These are phyloP conservation scores for Byasa hedistus DNA, from an alignment of 2,888 invertebrate species.

Conservation along the genomic window DNA sequence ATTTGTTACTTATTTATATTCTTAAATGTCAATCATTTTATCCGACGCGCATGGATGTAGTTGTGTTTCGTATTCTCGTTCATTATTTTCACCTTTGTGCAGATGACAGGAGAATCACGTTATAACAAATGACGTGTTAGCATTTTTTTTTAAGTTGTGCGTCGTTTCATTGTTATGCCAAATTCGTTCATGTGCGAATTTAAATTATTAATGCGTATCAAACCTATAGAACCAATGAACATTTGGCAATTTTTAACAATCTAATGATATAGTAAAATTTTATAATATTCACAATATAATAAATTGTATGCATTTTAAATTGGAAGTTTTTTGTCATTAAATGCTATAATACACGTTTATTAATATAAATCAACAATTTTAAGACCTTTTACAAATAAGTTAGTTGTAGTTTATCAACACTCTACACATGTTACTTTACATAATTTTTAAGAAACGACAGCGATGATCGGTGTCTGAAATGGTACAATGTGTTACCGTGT, in stretches of 20 bases:
- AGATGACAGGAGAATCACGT: conserved; percentile 12
- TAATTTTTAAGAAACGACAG: no score
- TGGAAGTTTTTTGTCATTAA: no score
- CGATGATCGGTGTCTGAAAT: no score
- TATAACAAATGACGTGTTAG: conserved; percentile 21
- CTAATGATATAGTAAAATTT: background rate
- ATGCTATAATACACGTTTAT: no score
- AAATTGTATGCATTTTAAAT: no score
- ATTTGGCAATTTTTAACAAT: conserved; percentile 30
- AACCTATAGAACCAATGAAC: conserved; percentile 45
- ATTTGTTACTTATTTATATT: background rate
- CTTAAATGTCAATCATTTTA: background rate
- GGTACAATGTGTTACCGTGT: no score
- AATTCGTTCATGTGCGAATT: conserved; percentile 45
- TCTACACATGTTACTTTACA: no score
- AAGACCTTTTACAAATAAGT: no score
- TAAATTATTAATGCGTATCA: conserved; percentile 45
- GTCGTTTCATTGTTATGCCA: conserved; percentile 52
- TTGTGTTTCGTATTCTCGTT: conserved; percentile 10
- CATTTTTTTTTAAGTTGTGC: background rate
- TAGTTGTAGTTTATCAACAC: no score
- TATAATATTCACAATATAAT: background rate
- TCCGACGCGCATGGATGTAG: background rate
- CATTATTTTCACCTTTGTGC: conserved; percentile 11
- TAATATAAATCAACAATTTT: no score